A percentile compares a stretch with the other conserved stretches of the same genome.
These are phyloP conservation scores for Torymus tubicola DNA, from an alignment of 2,888 invertebrate species.

Conservation along the genomic window DNA sequence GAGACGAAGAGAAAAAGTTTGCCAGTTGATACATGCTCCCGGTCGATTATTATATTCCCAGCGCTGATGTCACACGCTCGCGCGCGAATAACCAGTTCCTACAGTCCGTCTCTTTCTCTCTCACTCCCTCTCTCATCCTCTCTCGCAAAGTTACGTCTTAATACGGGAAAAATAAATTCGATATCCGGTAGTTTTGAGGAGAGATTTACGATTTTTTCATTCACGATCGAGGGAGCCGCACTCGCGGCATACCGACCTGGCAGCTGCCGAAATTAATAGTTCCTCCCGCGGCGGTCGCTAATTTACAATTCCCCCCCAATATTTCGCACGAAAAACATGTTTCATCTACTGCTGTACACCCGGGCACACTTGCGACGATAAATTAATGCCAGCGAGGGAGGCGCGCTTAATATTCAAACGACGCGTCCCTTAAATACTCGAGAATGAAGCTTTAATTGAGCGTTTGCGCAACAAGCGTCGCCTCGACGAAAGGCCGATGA, in stretches of 20 bases:
- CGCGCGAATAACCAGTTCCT: slow-evolving; percentile 47
- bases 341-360: slow-evolving; percentile 19
- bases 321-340: slow-evolving; percentile 16
- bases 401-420: slow-evolving; percentile 15
- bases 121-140: background rate
- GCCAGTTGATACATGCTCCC: background rate
- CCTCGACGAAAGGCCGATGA: background rate
- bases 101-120: background rate
- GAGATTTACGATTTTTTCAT: slow-evolving; percentile 53
- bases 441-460: slow-evolving; percentile 39
- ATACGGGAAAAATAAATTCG: slow-evolving; percentile 50
- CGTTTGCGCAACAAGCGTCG: too few relatives aligned
- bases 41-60: slow-evolving; percentile 39
- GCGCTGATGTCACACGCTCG: slow-evolving; percentile 51
- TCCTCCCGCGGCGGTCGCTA: slow-evolving; percentile 13
- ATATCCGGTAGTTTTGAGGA: slow-evolving; percentile 47
- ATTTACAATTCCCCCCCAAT: slow-evolving; percentile 22
- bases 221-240: background rate
- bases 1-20: background rate
- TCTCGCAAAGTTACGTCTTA: slow-evolving; percentile 46
- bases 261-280: slow-evolving; percentile 35
- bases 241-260: background rate
- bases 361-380: background rate
- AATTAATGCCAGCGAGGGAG: background rate
- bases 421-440: background rate